phyloP scores from a whole-genome alignment of 1,140 invertebrate genomes.

The Solen grandis region DNA sequence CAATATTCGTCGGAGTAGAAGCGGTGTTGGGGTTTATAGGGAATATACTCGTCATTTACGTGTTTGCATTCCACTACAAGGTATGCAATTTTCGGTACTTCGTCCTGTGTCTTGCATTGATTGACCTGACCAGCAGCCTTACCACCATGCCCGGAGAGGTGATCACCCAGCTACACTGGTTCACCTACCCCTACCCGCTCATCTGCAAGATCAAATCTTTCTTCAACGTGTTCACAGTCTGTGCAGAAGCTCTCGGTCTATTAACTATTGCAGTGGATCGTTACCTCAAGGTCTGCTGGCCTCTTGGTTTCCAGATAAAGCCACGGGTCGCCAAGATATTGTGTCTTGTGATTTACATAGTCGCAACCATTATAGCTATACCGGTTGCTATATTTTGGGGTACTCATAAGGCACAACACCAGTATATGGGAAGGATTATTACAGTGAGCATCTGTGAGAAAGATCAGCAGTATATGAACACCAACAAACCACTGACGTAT shows the following conservation, averaged over 20 bases:
- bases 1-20: constrained; percentile 52
- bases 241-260: constrained; percentile 59
- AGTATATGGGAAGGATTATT: neutral
- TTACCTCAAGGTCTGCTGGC: constrained; percentile 63
- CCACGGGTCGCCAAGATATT: neutral
- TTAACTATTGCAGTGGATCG: constrained; percentile 62
- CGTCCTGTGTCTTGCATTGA: constrained; percentile 60
- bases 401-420: neutral
- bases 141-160: constrained; percentile 67
- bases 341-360: neutral
- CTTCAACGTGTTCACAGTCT: constrained; percentile 62
- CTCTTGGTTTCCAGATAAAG: constrained; percentile 57
- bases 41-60: constrained; percentile 62
- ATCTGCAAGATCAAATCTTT: constrained; percentile 61
- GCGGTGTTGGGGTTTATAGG: constrained; percentile 61
- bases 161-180: constrained; percentile 65
- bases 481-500: constrained; percentile 11
- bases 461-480: constrained; percentile 8
- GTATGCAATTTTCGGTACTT: constrained; percentile 57
- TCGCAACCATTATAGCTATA: constrained; percentile 11
- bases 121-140: constrained; percentile 63
- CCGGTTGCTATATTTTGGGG: constrained; percentile 34
- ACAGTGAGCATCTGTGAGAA: constrained; percentile 38
- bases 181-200: constrained; percentile 57
- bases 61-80: constrained; percentile 52